Percentiles rank a stretch among this genome's conserved stretches.
Conservation (phyloP, 23 tunicate species). For the Styela clava region DNA sequence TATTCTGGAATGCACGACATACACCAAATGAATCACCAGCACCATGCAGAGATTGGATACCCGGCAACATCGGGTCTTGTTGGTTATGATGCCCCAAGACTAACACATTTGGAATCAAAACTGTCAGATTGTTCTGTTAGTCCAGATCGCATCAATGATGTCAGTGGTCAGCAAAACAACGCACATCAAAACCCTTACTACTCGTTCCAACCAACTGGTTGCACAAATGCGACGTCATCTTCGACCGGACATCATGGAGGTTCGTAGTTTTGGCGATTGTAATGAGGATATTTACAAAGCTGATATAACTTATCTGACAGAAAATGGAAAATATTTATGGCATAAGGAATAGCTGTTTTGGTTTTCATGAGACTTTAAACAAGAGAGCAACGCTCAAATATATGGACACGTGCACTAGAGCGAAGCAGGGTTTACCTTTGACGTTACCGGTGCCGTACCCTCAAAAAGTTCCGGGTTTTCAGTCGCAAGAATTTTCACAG, state of each 20-base stretch:
- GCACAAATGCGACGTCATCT: background rate
- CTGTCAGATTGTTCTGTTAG: background rate
- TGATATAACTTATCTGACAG: no score
- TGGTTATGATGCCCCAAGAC: background rate
- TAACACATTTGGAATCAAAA: constrained; percentile 3
- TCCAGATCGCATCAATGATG: background rate
- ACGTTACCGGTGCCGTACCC: no score
- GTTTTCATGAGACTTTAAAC: no score
- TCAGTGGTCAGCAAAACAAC: background rate
- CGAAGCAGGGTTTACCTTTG: no score
- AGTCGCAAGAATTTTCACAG: no score
- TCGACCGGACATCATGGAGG: background rate
- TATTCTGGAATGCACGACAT: background rate
- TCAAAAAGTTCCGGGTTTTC: no score
- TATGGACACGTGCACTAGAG: no score
- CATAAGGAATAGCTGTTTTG: no score
- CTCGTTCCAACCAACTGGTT: background rate
- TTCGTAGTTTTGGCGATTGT: background rate
- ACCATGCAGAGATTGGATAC: background rate
- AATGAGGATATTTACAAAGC: no score
- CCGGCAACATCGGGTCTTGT: background rate
- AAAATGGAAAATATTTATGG: no score
- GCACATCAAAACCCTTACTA: background rate
- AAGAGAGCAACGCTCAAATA: no score
- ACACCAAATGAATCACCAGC: background rate